These are phyloP conservation scores for Opisthocomus hoazin DNA, from an alignment of 2,113 vertebrate species.

Conservation along the genomic window DNA sequence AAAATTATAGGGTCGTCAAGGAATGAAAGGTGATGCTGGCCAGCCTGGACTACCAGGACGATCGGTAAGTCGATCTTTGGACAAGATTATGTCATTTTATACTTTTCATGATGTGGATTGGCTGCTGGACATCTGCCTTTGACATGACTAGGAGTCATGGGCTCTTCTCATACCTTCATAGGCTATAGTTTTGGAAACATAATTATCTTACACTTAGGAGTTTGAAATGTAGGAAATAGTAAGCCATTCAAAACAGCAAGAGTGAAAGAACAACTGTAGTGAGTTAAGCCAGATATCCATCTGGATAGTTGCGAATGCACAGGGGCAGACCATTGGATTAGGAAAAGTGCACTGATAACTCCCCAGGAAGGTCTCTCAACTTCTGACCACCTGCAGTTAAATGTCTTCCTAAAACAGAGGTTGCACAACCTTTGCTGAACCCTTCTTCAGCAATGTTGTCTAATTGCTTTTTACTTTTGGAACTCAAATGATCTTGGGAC, in stretches of 20 bases:
- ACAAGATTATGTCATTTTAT: background rate
- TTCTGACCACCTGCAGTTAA: background rate
- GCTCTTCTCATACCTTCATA: background rate
- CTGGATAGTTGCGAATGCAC: background rate
- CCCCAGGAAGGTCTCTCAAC: background rate
- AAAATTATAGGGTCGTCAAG: slow-evolving; percentile 86
- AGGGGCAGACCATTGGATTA: background rate
- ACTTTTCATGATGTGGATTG: background rate
- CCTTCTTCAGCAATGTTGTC: background rate
- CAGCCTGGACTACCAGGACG: slow-evolving; percentile 89
- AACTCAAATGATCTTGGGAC: background rate
- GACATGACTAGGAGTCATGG: background rate
- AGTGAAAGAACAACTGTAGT: background rate
- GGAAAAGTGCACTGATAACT: background rate
- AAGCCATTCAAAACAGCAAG: background rate
- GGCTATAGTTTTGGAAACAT: background rate
- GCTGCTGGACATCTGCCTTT: background rate
- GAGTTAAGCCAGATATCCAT: background rate
- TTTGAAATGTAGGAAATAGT: background rate
- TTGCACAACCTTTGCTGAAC: background rate
- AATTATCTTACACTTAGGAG: background rate
- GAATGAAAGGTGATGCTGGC: slow-evolving; percentile 91
- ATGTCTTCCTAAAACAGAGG: background rate
- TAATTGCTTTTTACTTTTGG: background rate
- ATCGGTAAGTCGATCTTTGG: slow-evolving; percentile 52